Base-by-base conservation (phyloP, 1,140 invertebrate genomes). In the Tetramorium simillimum region DNA sequence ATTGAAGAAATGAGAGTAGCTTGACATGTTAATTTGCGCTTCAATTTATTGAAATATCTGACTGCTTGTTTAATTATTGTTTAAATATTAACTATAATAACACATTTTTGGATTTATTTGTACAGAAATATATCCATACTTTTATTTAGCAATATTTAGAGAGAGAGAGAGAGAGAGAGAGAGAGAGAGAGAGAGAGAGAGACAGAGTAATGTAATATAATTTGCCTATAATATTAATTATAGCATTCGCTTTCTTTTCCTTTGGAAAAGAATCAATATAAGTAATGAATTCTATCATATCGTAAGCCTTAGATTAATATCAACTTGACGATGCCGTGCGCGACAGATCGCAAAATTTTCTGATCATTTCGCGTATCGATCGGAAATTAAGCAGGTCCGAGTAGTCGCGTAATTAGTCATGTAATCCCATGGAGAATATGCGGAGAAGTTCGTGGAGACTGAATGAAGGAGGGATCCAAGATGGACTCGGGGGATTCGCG, bases 381-480 rank as follows among this genome's bases (percentile, higher is more conserved):
- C 53, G 80, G 28, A 75, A 84, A 84, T 84, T 75, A 40, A 84
- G 43, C 53, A 43, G 24, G 16, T 58, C 18, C 67, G 62, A 89
- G 86, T 80, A 86, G 51, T 85, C 62, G 14, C 12, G 16, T 33
- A 28, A 81, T 86, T 85, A 80, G 58, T 49, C 49, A 28, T 18
- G 87, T 58, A 56, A 80, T 78, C 24, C 88, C 53, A 43, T 6
- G 12, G 75, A 80, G 75, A 81, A 56, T 65, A 37, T 40, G 24
- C 12, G 58, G 56, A 37, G 53, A 56, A 62, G 49, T 88, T 72
- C 65, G 70, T 43, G 63, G 18, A 3, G 28, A 49, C 58, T 81
- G 82, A 86, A 81, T 73, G 77, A 86, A 86, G 76, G 62, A 33
- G 18, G 51, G 67, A 67, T 72, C 12, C 67, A 37, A 12, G 58